Evolutionary conservation across 2,113 vertebrate genomes (phyloP).

Genomic region (Tapirus terrestris): DNA sequence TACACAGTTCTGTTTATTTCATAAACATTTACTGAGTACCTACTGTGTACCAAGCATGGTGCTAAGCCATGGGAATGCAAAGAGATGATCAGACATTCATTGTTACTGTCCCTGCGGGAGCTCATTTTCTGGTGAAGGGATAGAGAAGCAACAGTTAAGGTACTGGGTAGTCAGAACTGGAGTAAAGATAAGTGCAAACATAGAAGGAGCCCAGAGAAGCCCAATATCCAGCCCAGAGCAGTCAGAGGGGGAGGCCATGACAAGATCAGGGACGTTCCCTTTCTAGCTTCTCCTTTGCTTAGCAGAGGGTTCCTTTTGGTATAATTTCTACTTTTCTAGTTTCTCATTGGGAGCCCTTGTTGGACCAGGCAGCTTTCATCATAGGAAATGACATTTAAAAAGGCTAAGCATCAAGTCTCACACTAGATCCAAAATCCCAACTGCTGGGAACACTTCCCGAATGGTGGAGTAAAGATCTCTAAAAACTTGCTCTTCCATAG

Average conservation of each 20-base stretch:
- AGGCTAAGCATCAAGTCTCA: background rate
- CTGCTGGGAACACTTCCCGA: background rate
- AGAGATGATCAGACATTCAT: background rate
- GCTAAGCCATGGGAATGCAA: background rate
- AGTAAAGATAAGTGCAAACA: too few species aligned
- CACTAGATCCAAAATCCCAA: background rate
- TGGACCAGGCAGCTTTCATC: background rate
- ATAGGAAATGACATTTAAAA: background rate
- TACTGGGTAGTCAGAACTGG: background rate
- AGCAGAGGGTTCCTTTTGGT: background rate
- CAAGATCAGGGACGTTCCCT: accelerated
- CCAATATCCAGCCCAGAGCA: background rate
- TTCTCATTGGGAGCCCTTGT: background rate
- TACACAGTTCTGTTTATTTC: background rate
- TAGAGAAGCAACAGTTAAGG: background rate
- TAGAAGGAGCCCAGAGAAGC: background rate
- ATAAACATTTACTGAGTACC: background rate
- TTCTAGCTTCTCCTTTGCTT: background rate
- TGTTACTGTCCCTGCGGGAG: background rate
- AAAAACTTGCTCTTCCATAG: background rate
- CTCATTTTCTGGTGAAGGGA: background rate
- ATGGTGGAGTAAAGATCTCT: too few species aligned
- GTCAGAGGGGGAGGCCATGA: accelerated
- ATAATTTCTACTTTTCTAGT: background rate
- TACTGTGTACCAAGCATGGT: background rate